Base-by-base conservation (phyloP, 2,113 vertebrate genomes). In the Pampusana beccarii region DNA sequence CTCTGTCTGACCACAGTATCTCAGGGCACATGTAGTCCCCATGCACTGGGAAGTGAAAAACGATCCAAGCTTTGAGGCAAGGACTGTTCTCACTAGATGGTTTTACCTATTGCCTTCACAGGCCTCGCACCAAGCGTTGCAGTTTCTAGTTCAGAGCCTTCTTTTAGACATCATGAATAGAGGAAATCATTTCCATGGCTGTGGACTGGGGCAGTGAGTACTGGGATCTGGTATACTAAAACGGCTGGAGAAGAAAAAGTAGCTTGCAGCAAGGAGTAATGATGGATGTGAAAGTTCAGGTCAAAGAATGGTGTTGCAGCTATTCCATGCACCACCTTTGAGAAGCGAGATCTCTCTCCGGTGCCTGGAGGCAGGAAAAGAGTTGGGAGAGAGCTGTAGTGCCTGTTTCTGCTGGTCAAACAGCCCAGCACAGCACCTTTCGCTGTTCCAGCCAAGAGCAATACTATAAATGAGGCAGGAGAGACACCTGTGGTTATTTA, bases 401-500 rank as follows among this genome's bases (percentile, higher is more conserved):
- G 18, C 26, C 58, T 25, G 26, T 57, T 75, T 48, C 74, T 93
- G 31, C 56, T 82, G 57, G 56, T 33, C 58, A 71, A 83, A 66
- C 24, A 61, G 11, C 26, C 28, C 44, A 78, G 57, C 18, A 23
- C 44, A 78, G 57, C 18, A 23, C 23, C 33, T 86, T 80, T 78
- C 5, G 0, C 34, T 79, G 28, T 90, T 42, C 36, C 65, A 80
- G 36, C 53, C 14, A 2, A 86, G 14, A 86, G 53, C 16, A 2
- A 26, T 74, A 17, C 42, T 46, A 46, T 13, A 58, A 26, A 86
- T 1, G 0, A 95, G 72, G 50, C 44, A 82, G 53, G 56, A 77
- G 60, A 88, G 33, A 91, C 29, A 70, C 51, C 48, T 78, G 51
- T 53, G 46, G 60, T 95, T 95, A 95, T 93, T 95, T 91, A 93